Percentiles rank a stretch among this genome's conserved stretches.
phyloP scores from a whole-genome alignment of 2,888 invertebrate genomes.

The Heliconius erato region DNA sequence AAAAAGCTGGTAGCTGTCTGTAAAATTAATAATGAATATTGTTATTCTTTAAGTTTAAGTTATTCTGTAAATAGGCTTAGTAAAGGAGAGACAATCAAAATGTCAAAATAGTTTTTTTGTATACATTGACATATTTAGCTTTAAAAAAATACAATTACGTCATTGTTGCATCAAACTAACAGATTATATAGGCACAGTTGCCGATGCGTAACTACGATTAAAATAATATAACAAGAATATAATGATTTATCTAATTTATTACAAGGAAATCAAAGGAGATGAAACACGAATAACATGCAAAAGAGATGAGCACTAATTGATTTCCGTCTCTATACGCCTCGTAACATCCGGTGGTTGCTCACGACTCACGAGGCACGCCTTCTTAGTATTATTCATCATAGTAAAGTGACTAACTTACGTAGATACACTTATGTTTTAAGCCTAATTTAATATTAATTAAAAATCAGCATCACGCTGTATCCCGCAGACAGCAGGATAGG shows the following conservation, averaged over 20 bases:
- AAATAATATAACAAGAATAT: neutral
- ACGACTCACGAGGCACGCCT: slow-evolving; percentile 6
- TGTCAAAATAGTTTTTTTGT: no score
- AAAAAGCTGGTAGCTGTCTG: no score
- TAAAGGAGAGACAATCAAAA: no score
- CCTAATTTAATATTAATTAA: neutral
- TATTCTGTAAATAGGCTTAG: no score
- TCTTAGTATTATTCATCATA: slow-evolving; percentile 27
- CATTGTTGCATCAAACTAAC: no score
- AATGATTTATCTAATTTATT: slow-evolving; percentile 16
- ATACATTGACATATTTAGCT: no score
- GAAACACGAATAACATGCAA: slow-evolving; percentile 22
- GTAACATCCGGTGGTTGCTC: slow-evolving; percentile 35
- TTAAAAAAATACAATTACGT: no score
- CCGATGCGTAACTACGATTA: neutral
- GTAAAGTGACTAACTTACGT: slow-evolving; percentile 14
- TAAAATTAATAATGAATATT: no score
- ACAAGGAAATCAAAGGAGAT: slow-evolving; percentile 24
- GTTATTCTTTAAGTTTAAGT: no score
- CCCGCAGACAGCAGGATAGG: no score
- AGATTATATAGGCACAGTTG: neutral
- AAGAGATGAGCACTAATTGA: slow-evolving; percentile 34
- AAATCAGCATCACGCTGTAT: no score
- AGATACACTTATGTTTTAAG: neutral
- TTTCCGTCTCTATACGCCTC: slow-evolving; percentile 23